phyloP scores from a whole-genome alignment of 1,140 invertebrate genomes.

The Heliothis subflexa region DNA sequence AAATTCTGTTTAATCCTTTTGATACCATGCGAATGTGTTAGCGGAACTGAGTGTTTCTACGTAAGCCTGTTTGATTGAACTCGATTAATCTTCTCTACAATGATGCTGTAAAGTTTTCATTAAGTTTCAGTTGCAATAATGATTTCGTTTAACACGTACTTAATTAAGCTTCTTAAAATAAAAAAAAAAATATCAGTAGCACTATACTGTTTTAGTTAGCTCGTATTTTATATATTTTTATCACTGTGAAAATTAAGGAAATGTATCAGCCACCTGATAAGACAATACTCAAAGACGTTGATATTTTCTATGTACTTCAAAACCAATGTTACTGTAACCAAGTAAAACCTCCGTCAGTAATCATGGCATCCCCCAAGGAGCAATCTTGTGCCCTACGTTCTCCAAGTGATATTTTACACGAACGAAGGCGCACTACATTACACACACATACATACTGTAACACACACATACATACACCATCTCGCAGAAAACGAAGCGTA shows the following conservation, averaged over 20 bases:
- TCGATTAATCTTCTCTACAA: not conserved
- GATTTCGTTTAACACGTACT: too few species aligned
- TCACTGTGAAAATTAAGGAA: too few species aligned
- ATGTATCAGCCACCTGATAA: too few species aligned
- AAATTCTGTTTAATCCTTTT: conserved; percentile 31
- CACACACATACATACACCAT: conserved; percentile 17
- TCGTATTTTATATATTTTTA: too few species aligned
- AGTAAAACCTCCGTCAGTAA: not conserved
- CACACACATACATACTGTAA: not conserved
- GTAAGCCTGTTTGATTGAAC: conserved; percentile 3
- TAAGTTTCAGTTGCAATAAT: not conserved
- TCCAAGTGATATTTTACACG: conserved; percentile 12
- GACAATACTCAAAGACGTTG: too few species aligned
- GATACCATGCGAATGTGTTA: conserved; percentile 1
- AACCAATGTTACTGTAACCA: too few species aligned
- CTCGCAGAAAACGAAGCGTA: conserved; percentile 38
- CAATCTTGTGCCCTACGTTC: conserved; percentile 1
- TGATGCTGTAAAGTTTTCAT: not conserved
- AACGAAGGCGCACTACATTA: conserved; percentile 5
- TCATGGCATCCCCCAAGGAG: conserved; percentile 5
- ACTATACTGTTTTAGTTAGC: too few species aligned
- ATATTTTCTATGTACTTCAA: too few species aligned
- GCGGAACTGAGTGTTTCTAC: not conserved
- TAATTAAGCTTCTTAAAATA: too few species aligned
- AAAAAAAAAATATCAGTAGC: too few species aligned